These are phyloP conservation scores for Ctenoplectra terminalis DNA, from an alignment of 1,140 invertebrate genomes.

Conservation along the genomic window DNA sequence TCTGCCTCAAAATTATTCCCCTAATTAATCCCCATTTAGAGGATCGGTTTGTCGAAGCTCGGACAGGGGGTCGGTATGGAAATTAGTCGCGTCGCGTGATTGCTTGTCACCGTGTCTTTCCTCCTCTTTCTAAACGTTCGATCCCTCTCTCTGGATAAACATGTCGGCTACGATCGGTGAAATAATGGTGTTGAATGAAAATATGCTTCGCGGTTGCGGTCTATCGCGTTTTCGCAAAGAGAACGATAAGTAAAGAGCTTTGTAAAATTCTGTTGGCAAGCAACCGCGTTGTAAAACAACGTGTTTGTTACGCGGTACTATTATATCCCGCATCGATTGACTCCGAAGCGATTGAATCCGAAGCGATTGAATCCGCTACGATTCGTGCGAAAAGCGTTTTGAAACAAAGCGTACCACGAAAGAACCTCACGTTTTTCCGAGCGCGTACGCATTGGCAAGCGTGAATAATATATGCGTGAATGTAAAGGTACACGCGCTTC, in stretches of 20 bases:
- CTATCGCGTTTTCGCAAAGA: not conserved
- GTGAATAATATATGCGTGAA: conserved; percentile 4
- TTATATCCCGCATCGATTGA: not conserved
- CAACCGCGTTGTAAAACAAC: too few relatives aligned
- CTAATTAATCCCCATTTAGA: conserved; percentile 78
- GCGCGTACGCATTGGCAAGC: too few relatives aligned
- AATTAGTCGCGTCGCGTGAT: conserved; percentile 48
- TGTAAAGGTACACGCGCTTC: not conserved
- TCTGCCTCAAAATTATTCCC: conserved; percentile 58
- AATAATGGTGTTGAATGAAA: not conserved
- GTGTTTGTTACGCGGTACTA: too few relatives aligned
- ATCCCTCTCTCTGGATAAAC: not conserved
- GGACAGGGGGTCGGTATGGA: not conserved
- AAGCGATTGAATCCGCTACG: too few relatives aligned
- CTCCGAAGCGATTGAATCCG: too few relatives aligned
- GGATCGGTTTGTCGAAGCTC: conserved; percentile 73
- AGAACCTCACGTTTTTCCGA: not conserved
- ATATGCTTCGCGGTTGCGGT: not conserved
- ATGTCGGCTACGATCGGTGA: too few relatives aligned
- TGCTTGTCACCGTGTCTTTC: not conserved
- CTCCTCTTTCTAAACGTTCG: not conserved
- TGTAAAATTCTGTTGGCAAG: not conserved
- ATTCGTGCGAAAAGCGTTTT: not conserved
- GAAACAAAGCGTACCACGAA: not conserved
- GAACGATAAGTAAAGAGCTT: not conserved